Percentiles rank a stretch among this genome's conserved stretches.
Evolutionary conservation across 2,113 vertebrate genomes (phyloP).

Genomic region (Terrapene triunguis): DNA sequence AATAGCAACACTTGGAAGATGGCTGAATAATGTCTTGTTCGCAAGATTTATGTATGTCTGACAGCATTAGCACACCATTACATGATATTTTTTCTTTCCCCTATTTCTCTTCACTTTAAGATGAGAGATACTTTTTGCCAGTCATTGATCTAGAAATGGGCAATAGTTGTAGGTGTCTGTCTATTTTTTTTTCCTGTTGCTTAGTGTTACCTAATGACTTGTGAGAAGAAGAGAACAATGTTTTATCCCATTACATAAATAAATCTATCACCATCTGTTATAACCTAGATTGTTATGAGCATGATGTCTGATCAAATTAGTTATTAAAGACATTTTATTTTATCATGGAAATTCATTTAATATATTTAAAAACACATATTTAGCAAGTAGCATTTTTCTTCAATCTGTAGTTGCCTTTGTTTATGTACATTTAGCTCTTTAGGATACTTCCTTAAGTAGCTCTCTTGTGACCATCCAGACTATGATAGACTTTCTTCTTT

Average conservation of each 20-base stretch:
- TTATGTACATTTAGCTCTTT: neutral
- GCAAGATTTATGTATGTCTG: neutral
- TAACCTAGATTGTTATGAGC: neutral
- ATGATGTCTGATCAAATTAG: neutral
- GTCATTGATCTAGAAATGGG: neutral
- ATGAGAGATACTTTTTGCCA: neutral
- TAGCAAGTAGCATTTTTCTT: neutral
- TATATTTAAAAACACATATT: too few relatives aligned
- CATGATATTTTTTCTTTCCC: neutral
- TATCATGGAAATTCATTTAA: neutral
- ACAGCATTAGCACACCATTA: neutral
- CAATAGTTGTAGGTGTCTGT: neutral
- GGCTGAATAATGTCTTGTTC: neutral
- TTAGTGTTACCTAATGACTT: neutral
- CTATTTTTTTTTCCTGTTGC: too few relatives aligned
- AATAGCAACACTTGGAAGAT: neutral
- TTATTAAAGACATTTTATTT: neutral
- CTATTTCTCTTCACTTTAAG: neutral
- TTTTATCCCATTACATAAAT: neutral
- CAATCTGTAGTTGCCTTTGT: neutral
- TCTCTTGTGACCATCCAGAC: neutral
- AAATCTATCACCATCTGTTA: neutral
- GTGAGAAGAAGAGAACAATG: neutral
- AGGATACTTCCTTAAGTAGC: neutral
- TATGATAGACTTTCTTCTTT: neutral